A percentile compares a stretch with the other conserved stretches of the same genome.
Evolutionary conservation across 2,888 invertebrate species (phyloP).

Genomic region (Tetheella fluctuosa): DNA sequence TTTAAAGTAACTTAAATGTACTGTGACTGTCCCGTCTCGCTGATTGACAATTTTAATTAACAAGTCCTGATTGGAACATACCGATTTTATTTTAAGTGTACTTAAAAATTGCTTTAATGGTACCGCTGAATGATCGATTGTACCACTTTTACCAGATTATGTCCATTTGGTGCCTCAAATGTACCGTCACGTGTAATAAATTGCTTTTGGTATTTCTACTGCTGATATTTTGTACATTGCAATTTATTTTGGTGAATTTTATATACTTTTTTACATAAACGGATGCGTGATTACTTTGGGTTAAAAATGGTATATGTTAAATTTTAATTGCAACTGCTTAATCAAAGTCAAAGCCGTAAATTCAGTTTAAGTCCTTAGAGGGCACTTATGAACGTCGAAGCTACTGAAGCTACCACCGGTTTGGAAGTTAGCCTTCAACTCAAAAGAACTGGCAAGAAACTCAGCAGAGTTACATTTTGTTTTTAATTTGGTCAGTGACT

Average conservation of each 20-base stretch:
- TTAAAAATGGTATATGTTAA: too few relatives aligned
- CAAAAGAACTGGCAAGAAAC: too few relatives aligned
- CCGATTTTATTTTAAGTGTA: constrained; percentile 6
- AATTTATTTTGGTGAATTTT: too few relatives aligned
- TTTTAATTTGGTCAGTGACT: too few relatives aligned
- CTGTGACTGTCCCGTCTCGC: constrained; percentile 39
- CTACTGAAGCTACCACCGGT: too few relatives aligned
- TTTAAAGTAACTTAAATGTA: constrained; percentile 51
- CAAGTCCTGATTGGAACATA: constrained; percentile 49
- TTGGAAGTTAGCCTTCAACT: too few relatives aligned
- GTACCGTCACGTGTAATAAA: not conserved
- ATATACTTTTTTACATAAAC: not conserved
- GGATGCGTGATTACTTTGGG: not conserved
- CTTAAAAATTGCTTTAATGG: constrained; percentile 39
- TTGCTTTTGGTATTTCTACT: not conserved
- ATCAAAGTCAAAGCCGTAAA: too few relatives aligned
- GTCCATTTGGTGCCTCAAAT: constrained; percentile 20
- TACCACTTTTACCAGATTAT: constrained; percentile 34
- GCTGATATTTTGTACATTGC: not conserved
- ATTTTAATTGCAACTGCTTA: too few relatives aligned
- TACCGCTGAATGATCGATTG: constrained; percentile 56
- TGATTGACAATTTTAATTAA: constrained; percentile 80
- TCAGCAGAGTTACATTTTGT: too few relatives aligned
- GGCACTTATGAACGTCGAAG: too few relatives aligned
- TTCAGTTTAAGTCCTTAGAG: too few relatives aligned